Percentiles rank a stretch among this genome's conserved stretches.
These are phyloP conservation scores for Pardosa pseudoannulata DNA, from an alignment of 2,888 invertebrate species.

Conservation along the genomic window DNA sequence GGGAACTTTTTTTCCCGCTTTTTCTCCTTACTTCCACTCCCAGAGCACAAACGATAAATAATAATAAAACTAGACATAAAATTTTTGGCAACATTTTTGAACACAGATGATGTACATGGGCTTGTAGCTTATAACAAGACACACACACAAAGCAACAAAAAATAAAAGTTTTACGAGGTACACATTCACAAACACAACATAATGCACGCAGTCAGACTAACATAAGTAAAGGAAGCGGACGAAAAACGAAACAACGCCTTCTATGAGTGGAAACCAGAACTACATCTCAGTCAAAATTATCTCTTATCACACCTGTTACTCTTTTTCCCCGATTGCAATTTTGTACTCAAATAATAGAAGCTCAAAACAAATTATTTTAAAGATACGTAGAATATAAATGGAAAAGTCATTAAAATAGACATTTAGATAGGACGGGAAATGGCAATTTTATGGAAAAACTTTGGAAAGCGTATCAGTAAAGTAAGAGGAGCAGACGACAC, in stretches of 20 bases:
- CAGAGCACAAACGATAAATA: background rate
- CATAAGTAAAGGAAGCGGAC: background rate
- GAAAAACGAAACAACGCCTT: slow-evolving; percentile 8
- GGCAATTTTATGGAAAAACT: background rate
- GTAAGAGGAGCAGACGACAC: slow-evolving; percentile 24
- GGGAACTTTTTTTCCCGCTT: slow-evolving; percentile 41
- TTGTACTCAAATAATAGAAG: background rate
- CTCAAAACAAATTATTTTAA: background rate
- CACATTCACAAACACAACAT: background rate
- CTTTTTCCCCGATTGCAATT: background rate
- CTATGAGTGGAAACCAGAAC: slow-evolving; percentile 30
- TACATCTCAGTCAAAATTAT: slow-evolving; percentile 27
- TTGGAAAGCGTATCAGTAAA: background rate
- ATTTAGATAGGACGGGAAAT: background rate
- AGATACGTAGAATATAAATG: background rate
- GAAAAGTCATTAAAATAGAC: background rate
- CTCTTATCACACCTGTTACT: slow-evolving; percentile 49
- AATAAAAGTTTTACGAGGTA: too few species aligned
- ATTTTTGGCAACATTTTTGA: slow-evolving; percentile 16
- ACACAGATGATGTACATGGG: background rate
- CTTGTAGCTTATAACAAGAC: too few species aligned
- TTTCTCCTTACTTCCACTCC: slow-evolving; percentile 12
- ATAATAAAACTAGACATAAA: slow-evolving; percentile 25
- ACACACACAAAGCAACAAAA: too few species aligned
- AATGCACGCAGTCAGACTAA: background rate